These are phyloP conservation scores for Fukomys damarensis DNA, from an alignment of 2,113 vertebrate genomes.

Conservation along the genomic window DNA sequence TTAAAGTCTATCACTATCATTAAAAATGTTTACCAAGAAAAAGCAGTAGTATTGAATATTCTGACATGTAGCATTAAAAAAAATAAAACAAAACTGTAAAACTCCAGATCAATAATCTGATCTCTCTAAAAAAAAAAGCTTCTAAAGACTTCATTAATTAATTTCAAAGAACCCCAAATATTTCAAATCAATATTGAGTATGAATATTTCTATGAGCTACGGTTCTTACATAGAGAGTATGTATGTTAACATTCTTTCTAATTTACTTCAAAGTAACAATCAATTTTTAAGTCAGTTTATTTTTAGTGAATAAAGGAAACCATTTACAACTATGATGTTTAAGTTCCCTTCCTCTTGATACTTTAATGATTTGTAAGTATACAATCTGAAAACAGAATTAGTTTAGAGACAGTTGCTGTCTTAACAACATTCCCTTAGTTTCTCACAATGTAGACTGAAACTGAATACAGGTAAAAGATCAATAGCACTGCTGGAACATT, in stretches of 20 bases:
- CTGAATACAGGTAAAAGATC: conserved; percentile 85
- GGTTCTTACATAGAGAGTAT: not conserved
- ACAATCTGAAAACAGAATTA: conserved; percentile 26
- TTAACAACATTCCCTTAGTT: conserved; percentile 74
- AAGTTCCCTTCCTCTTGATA: not conserved
- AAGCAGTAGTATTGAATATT: not conserved
- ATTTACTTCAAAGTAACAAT: conserved; percentile 31
- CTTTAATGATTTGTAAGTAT: conserved; percentile 32
- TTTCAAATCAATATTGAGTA: conserved; percentile 13
- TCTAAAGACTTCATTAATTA: conserved; percentile 13
- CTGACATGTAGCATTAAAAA: conserved; percentile 17
- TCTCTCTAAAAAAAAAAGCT: conserved; percentile 64
- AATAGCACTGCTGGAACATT: conserved; percentile 80
- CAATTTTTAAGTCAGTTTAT: conserved; percentile 16
- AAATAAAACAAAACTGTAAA: conserved; percentile 25
- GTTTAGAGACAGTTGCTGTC: conserved; percentile 70
- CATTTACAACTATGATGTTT: conserved; percentile 15
- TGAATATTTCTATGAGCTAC: not conserved
- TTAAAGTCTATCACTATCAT: conserved; percentile 16
- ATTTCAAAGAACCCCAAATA: conserved; percentile 55
- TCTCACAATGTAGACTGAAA: conserved; percentile 77
- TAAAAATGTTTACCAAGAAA: conserved; percentile 60
- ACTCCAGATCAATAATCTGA: conserved; percentile 24
- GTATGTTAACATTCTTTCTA: conserved; percentile 8
- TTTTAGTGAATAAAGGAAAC: conserved; percentile 41